Evolutionary conservation across 2,888 invertebrate species (phyloP).

Genomic region (Agrilus cyanescens): DNA sequence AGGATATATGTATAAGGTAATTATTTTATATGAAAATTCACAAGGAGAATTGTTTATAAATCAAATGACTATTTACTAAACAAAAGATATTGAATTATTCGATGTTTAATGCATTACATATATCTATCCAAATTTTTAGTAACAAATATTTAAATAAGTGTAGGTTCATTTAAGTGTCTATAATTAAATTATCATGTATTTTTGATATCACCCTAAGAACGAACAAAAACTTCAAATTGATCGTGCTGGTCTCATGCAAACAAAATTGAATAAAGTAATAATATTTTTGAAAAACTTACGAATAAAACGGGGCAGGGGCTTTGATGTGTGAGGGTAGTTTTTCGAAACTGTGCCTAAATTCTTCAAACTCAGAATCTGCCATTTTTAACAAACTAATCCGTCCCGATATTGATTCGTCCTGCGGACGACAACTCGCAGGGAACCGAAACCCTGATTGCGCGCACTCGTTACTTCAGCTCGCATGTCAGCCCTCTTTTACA

Average conservation of each 20-base stretch:
- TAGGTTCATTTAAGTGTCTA: too few species aligned
- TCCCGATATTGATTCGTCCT: slow-evolving; percentile 13
- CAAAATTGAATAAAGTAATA: slow-evolving; percentile 4
- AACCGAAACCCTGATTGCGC: not conserved
- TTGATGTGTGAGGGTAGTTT: slow-evolving; percentile 67
- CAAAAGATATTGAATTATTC: too few species aligned
- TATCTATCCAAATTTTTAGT: too few species aligned
- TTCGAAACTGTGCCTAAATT: slow-evolving; percentile 80
- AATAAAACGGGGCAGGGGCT: slow-evolving; percentile 74
- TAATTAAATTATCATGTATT: too few species aligned
- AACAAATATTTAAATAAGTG: too few species aligned
- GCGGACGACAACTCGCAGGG: not conserved
- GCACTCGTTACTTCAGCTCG: not conserved
- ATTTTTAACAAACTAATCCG: slow-evolving; percentile 44
- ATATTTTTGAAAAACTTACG: slow-evolving; percentile 53
- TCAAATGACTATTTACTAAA: too few species aligned
- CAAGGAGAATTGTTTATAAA: too few species aligned
- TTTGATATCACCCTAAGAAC: too few species aligned
- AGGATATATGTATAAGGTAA: too few species aligned
- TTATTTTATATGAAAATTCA: too few species aligned
- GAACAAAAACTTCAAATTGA: too few species aligned
- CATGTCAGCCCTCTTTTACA: not conserved
- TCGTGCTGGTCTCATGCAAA: not conserved
- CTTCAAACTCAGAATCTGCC: slow-evolving; percentile 90
- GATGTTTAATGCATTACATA: too few species aligned